Percentiles rank a stretch among this genome's conserved stretches.
Conservation (phyloP, 2,113 vertebrate genomes). For the Silurus asotus region DNA sequence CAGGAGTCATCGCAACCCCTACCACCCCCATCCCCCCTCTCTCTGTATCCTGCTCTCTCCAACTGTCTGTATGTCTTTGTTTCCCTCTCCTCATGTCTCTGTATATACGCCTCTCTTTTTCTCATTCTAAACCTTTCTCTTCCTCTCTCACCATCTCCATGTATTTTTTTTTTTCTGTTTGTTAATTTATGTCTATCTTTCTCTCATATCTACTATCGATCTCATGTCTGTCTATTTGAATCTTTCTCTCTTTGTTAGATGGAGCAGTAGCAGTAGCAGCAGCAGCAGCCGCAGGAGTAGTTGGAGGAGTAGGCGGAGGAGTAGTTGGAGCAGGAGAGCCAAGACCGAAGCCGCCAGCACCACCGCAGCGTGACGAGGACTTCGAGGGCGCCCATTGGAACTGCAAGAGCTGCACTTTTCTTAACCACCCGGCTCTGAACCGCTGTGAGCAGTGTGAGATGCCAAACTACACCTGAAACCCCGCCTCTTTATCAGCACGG, state of each 20-base stretch:
- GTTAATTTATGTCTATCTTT: too few species aligned
- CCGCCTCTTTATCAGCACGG: conserved; percentile 49
- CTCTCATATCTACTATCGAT: too few species aligned
- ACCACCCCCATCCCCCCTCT: background rate
- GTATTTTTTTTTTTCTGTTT: too few species aligned
- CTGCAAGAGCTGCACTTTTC: conserved; percentile 98
- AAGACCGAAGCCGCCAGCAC: conserved; percentile 60
- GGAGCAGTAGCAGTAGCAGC: background rate
- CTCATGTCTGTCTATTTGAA: background rate
- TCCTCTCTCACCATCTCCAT: background rate
- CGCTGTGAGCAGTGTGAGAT: conserved; percentile 99
- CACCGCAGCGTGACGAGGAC: conserved; percentile 89
- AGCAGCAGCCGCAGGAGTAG: conserved; percentile 36
- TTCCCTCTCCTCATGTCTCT: background rate
- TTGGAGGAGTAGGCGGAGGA: background rate
- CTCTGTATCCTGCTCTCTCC: background rate
- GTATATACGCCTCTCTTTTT: background rate
- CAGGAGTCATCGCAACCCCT: background rate
- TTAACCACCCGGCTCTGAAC: conserved; percentile 97
- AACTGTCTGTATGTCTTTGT: background rate
- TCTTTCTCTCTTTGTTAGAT: conserved; percentile 30
- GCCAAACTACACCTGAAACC: conserved; percentile 92
- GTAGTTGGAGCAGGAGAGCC: conserved; percentile 54
- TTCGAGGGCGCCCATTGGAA: conserved; percentile 97
- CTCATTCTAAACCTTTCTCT: background rate